Base-by-base conservation (phyloP, 2,113 vertebrate genomes). In the Apteryx owenii region DNA sequence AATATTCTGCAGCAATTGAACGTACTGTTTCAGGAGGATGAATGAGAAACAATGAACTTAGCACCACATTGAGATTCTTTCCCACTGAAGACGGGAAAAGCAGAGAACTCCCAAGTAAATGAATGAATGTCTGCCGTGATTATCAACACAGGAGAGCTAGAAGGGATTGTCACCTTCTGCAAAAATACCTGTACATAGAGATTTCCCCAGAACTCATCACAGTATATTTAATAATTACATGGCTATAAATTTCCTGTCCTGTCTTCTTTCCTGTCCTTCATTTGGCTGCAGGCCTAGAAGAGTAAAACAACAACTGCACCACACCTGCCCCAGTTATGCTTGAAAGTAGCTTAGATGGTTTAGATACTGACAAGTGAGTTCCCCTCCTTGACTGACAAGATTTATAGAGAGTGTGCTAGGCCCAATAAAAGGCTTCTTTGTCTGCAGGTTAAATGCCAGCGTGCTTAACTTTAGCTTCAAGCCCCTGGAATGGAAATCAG, bases 171-270 rank as follows among this genome's bases (percentile, higher is more conserved):
- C 20, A 84, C 10, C 86, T 96, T 86, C 22, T 78, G 18, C 10
- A 69, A 44, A 21, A 29, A 87, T 90, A 92, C 33, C 50, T 85
- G 54, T 66, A 77, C 40, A 50, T 1, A 69, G 44, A 87, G 9
- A 48, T 73, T 85, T 92, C 84, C 78, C 7, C 42, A 61, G 78
- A 36, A 89, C 26, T 61, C 48, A 72, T 12, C 3, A 2, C 17
- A 87, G 20, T 1, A 85, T 89, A 85, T 92, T 92, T 51, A 58
- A 18, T 96, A 96, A 94, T 91, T 95, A 19, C 66, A 77, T 20
- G 69, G 53, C 78, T 85, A 54, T 97, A 96, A 95, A 97, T 95
- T 91, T 95, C 40, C 89, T 87, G 42, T 50, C 84, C 29, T 58
- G 56, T 58, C 56, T 58, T 58, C 56, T 58, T 58, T 58, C 28